Conservation (phyloP, 2,113 vertebrate genomes). For the Mesembrinibis cayennensis region DNA sequence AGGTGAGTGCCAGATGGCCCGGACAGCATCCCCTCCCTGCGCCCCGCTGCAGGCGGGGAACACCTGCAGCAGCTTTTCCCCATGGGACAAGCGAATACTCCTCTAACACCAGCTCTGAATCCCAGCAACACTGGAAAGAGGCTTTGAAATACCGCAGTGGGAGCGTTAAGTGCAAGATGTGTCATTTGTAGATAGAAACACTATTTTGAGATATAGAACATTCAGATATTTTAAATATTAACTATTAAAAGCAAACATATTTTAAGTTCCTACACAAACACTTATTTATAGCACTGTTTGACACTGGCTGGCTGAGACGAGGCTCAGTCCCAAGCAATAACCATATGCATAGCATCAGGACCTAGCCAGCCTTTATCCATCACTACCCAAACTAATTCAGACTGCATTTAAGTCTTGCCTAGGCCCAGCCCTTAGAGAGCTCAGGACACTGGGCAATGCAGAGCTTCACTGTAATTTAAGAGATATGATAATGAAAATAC, state of each 20-base stretch:
- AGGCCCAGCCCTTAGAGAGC: background rate
- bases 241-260: slow-evolving; percentile 50
- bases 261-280: slow-evolving; percentile 37
- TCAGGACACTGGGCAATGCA: background rate
- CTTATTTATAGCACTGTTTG: background rate
- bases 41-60: background rate
- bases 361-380: background rate
- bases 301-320: background rate
- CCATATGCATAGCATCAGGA: background rate
- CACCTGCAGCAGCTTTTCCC: background rate
- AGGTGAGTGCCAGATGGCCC: background rate
- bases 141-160: slow-evolving; percentile 6
- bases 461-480: background rate
- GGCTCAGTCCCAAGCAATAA: background rate
- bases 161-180: background rate
- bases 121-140: background rate
- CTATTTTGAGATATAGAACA: slow-evolving; percentile 6
- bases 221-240: slow-evolving; percentile 47
- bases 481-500: background rate
- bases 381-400: background rate
- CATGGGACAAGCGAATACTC: rapidly evolving
- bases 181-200: background rate
- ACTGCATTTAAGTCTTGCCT: background rate
- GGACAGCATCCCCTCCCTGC: background rate
- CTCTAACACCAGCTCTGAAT: background rate